These are phyloP conservation scores for Cheilosia vulpina DNA, from an alignment of 2,888 invertebrate species.

Conservation along the genomic window DNA sequence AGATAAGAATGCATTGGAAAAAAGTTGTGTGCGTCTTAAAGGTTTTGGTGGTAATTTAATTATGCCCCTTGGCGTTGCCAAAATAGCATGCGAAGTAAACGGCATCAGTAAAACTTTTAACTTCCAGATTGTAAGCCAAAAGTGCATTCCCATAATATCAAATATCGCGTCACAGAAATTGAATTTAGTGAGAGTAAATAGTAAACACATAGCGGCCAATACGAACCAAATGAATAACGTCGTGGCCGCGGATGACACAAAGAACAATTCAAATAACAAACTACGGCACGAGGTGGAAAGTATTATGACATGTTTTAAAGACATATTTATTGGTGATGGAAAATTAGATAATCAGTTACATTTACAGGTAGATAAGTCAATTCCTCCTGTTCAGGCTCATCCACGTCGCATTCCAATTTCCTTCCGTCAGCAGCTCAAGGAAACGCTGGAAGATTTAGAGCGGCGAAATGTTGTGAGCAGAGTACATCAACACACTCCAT, in stretches of 20 bases:
- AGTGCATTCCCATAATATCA: conserved; percentile 16
- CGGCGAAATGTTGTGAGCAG: conserved; percentile 27
- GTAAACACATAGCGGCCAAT: background rate
- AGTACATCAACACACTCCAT: conserved; percentile 36
- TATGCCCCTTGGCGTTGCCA: conserved; percentile 15
- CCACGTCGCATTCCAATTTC: conserved; percentile 26
- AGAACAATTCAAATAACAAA: background rate
- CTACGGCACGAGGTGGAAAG: conserved; percentile 9
- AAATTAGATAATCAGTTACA: conserved; percentile 22
- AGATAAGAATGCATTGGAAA: no score
- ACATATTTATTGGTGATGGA: conserved; percentile 17
- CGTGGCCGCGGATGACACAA: background rate
- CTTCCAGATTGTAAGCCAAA: conserved; percentile 19
- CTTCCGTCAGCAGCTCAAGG: background rate
- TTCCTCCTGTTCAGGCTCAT: no score
- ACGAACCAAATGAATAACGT: no score
- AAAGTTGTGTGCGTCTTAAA: no score
- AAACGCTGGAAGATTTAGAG: conserved; percentile 21
- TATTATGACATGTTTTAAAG: conserved; percentile 8
- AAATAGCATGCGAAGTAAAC: conserved; percentile 4
- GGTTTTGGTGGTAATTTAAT: no score
- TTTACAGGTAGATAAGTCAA: conserved; percentile 27
- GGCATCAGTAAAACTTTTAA: conserved; percentile 11
- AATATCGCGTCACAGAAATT: conserved; percentile 19
- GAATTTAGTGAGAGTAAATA: background rate